These are phyloP conservation scores for Pteropus alecto DNA, from an alignment of 2,113 vertebrate species.

Conservation along the genomic window DNA sequence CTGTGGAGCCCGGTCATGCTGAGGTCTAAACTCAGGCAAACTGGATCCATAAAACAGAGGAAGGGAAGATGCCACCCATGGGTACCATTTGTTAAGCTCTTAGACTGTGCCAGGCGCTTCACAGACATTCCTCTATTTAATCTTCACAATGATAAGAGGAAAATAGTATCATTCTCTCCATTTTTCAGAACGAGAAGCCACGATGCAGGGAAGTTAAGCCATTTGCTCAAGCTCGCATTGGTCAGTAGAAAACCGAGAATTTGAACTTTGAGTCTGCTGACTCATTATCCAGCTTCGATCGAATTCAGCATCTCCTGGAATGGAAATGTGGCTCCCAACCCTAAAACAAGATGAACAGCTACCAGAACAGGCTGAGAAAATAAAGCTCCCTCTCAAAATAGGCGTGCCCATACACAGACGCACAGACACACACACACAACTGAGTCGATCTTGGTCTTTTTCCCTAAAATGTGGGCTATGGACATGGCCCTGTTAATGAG, in stretches of 20 bases:
- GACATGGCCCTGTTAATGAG: constrained; percentile 59
- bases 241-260: neutral
- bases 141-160: neutral
- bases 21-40: constrained; percentile 23
- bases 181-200: neutral
- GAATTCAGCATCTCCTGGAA: neutral
- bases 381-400: neutral
- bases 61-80: neutral
- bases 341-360: neutral
- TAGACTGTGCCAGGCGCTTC: neutral
- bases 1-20: neutral
- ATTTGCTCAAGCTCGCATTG: neutral
- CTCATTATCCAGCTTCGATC: neutral
- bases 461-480: neutral
- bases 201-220: neutral
- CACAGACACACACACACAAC: neutral
- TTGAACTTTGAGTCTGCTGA: neutral
- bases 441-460: neutral
- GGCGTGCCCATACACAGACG: accelerated
- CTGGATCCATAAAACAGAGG: neutral
- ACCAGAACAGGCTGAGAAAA: neutral
- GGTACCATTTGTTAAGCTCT: neutral
- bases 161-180: neutral
- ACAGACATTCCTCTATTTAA: neutral
- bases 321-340: neutral